phyloP scores from a whole-genome alignment of 2,113 vertebrate species.

The Rhea americana region DNA sequence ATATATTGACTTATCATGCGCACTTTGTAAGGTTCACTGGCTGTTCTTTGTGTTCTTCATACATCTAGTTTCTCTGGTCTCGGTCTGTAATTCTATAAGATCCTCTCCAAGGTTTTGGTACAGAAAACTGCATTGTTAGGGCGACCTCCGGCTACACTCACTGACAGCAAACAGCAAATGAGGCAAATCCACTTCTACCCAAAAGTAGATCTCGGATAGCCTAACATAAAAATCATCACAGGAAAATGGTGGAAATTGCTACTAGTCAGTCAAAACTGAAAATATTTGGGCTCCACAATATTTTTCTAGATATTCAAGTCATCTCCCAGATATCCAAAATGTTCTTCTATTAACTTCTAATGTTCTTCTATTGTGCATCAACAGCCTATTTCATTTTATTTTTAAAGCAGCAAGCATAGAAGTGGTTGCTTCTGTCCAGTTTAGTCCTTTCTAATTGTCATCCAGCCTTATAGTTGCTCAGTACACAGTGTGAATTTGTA shows the following conservation, averaged over 20 bases:
- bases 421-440: neutral
- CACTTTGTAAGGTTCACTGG: neutral
- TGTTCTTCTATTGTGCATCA: neutral
- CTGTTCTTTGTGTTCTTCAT: neutral
- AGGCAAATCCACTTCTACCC: neutral
- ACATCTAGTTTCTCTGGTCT: neutral
- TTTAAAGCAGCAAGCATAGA: neutral
- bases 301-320: neutral
- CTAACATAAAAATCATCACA: neutral
- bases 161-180: neutral
- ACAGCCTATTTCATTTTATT: neutral
- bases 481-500: neutral
- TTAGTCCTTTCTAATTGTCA: neutral
- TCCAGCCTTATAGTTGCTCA: neutral
- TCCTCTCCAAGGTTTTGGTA: neutral
- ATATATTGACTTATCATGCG: neutral
- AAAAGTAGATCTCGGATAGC: neutral
- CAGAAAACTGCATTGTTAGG: neutral
- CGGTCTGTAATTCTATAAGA: neutral
- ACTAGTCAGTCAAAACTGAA: neutral
- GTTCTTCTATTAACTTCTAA: neutral
- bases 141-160: neutral
- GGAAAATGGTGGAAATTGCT: neutral
- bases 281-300: neutral
- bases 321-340: neutral